Conservation (phyloP, 2,113 vertebrate species). For the Peromyscus californicus region DNA sequence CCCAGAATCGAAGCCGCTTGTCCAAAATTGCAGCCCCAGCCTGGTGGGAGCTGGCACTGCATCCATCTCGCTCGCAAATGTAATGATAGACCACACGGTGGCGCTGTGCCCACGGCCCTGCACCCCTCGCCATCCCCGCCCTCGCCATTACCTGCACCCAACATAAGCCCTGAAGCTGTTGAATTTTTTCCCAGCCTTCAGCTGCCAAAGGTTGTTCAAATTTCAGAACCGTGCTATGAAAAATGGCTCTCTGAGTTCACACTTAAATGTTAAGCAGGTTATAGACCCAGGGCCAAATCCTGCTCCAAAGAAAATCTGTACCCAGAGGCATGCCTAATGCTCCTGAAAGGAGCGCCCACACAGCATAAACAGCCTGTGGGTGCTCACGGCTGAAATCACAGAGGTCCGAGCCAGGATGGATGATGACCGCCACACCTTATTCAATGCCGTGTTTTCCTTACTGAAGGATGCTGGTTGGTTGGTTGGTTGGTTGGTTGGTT, state of each 20-base stretch:
- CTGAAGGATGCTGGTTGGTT: background rate
- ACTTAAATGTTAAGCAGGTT: slow-evolving; percentile 1
- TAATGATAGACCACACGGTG: slow-evolving; percentile 80
- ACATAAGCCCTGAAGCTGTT: background rate
- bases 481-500: background rate
- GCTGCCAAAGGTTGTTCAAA: slow-evolving; percentile 37
- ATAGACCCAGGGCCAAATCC: background rate
- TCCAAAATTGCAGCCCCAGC: background rate
- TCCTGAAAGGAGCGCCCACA: background rate
- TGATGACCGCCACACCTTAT: background rate
- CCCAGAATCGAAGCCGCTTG: background rate
- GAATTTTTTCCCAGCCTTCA: slow-evolving; percentile 41
- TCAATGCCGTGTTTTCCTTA: background rate
- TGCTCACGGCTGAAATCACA: background rate
- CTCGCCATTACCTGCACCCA: background rate
- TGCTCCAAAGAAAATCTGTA: background rate
- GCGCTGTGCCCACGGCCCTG: slow-evolving; percentile 71
- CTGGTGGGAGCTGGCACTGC: background rate
- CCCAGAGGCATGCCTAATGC: background rate
- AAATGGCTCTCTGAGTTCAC: background rate
- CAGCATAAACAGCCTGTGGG: background rate
- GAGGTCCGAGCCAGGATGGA: background rate
- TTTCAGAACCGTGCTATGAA: slow-evolving; percentile 35
- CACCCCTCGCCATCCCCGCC: rapidly evolving
- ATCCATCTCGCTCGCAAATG: background rate